A percentile compares a stretch with the other conserved stretches of the same genome.
Evolutionary conservation across 2,888 invertebrate genomes (phyloP).

Genomic region (Colletes collaris): DNA sequence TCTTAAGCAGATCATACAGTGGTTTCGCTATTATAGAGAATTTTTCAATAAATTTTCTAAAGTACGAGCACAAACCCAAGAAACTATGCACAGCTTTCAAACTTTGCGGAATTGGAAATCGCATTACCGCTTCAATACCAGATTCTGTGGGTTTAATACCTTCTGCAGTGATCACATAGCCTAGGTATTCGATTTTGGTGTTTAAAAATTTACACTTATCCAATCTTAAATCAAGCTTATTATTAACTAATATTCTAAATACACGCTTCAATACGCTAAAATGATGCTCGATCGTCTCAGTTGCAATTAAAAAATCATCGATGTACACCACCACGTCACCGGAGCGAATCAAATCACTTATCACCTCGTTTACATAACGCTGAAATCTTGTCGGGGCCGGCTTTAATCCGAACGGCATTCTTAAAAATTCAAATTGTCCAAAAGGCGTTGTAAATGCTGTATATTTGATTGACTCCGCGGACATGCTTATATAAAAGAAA

Average conservation of each 20-base stretch:
- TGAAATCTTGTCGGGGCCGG: slow-evolving; percentile 1
- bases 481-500: background rate
- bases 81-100: slow-evolving; percentile 11
- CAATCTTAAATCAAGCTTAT: no score
- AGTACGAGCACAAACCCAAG: slow-evolving; percentile 9
- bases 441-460: background rate
- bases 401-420: slow-evolving; percentile 31
- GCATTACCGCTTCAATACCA: background rate
- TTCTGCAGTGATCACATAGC: no score
- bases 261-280: background rate
- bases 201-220: no score
- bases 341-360: background rate
- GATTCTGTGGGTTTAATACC: background rate
- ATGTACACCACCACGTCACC: slow-evolving; percentile 17
- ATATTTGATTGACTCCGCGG: background rate
- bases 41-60: slow-evolving; percentile 10
- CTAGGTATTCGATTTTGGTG: no score
- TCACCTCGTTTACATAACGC: background rate
- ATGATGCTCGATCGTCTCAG: slow-evolving; percentile 5
- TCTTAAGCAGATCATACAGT: background rate
- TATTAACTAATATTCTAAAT: no score
- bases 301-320: slow-evolving; percentile 12
- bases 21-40: slow-evolving; percentile 2
- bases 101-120: slow-evolving; percentile 11
- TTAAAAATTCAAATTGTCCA: slow-evolving; percentile 24